Evolutionary conservation across 2,113 vertebrate species (phyloP).

Genomic region (Diadophis punctatus): DNA sequence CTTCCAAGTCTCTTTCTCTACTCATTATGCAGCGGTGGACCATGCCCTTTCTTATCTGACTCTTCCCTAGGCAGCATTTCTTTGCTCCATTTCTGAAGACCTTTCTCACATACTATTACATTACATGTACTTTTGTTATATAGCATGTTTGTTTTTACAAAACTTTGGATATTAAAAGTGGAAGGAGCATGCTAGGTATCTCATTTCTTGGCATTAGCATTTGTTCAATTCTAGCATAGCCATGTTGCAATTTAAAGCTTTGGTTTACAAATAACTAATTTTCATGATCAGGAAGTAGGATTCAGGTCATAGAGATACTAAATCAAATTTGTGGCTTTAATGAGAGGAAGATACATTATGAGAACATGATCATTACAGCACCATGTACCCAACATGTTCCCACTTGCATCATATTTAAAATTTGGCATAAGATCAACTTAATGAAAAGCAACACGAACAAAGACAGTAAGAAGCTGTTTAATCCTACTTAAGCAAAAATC

Average conservation of each 20-base stretch:
- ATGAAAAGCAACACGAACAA: neutral
- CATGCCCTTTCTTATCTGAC: neutral
- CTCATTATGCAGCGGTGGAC: neutral
- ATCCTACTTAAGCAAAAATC: neutral
- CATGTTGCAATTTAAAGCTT: neutral
- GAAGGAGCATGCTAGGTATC: neutral
- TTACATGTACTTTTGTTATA: neutral
- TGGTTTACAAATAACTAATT: accelerated
- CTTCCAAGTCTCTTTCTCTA: neutral
- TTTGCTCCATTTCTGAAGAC: neutral
- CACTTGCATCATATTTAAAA: neutral
- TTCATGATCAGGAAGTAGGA: neutral
- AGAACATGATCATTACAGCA: neutral
- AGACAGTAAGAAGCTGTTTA: neutral
- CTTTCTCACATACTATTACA: neutral
- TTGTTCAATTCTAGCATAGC: accelerated
- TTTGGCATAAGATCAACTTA: neutral
- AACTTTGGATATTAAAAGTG: neutral
- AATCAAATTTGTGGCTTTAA: neutral
- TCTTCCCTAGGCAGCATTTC: neutral
- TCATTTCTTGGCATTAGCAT: neutral
- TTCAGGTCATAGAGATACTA: neutral
- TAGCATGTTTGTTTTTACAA: accelerated
- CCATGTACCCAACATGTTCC: neutral
- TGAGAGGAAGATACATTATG: neutral